Evolutionary conservation across 2,888 invertebrate genomes (phyloP), one percentile per base, ranked within the genome.

Genomic region (Ischnus inquisitorius): DNA sequence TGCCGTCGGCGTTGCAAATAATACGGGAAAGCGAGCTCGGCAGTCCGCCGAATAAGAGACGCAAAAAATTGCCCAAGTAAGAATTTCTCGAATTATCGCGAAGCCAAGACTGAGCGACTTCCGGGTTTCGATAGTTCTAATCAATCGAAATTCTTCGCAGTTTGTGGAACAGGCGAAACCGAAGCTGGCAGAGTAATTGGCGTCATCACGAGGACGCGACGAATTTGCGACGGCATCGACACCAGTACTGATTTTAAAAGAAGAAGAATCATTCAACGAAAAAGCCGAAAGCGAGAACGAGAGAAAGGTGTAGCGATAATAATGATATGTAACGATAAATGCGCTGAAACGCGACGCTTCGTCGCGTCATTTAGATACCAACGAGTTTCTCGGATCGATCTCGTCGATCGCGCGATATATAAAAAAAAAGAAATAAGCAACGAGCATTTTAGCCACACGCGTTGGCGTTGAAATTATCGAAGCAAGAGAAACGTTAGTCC

Each of bases 21-120:
- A 91, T 93, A 65, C 90, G 91, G 22, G 92, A 93, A 77, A 92
- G 91, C 79, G 93, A 93, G 83, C 87, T 92, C 10, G 90, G 90
- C 28, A 89, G 89, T 85, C 89, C 89, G 14, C 84, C 91, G 48
- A 92, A 93, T 85, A 93, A 92, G 86, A 91, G 92, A 83, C 92
- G 92, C 86, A 94, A 94, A 90, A 94, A 94, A 89, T 91, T 94
- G 85, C 92, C 93, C 86, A 94, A 94, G 94, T 94, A 90, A 93
- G 93, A 92, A 75, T 48, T 71, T 12, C 22, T 8, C 14, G 4
- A 8, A 34, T 64, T 57, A 57, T 10, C 25, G 28, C 60, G 34
- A 1, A 34, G 34, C 8, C 34, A 34, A 6, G 34, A 34, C 34
- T 34, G 5, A 8, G 1, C 34, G 34, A 34, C 8, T 34, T 34